Evolutionary conservation across 2,113 vertebrate genomes (phyloP).

Genomic region (Bubo blakistoni): DNA sequence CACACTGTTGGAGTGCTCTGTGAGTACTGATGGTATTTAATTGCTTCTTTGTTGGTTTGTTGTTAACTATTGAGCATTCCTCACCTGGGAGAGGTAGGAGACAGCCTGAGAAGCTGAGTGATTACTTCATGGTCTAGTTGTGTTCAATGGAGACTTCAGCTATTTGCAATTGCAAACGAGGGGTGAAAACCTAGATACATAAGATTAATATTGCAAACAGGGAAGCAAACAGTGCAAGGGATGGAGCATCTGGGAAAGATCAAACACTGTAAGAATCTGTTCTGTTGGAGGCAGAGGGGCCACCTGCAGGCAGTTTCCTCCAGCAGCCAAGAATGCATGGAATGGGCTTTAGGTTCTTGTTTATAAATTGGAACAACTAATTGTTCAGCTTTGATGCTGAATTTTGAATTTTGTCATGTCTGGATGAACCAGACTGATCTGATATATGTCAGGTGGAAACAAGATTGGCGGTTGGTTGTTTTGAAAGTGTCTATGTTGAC

Average conservation of each 20-base stretch:
- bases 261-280: background rate
- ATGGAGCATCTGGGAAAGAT: background rate
- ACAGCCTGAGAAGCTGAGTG: background rate
- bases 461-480: background rate
- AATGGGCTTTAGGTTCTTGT: background rate
- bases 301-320: background rate
- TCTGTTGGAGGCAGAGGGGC: background rate
- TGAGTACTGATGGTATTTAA: background rate
- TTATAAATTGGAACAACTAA: background rate
- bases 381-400: background rate
- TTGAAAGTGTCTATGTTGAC: background rate
- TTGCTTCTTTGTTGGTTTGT: background rate
- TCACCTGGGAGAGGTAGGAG: background rate
- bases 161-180: slow-evolving; percentile 10
- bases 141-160: background rate
- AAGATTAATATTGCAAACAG: background rate
- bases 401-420: background rate
- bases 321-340: background rate
- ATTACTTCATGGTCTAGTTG: background rate
- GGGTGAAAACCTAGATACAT: background rate
- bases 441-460: background rate
- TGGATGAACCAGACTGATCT: background rate
- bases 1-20: background rate
- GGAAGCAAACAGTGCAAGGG: background rate
- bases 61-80: background rate